Conservation (phyloP, 2,113 vertebrate genomes). For the Pontoporia blainvillei region DNA sequence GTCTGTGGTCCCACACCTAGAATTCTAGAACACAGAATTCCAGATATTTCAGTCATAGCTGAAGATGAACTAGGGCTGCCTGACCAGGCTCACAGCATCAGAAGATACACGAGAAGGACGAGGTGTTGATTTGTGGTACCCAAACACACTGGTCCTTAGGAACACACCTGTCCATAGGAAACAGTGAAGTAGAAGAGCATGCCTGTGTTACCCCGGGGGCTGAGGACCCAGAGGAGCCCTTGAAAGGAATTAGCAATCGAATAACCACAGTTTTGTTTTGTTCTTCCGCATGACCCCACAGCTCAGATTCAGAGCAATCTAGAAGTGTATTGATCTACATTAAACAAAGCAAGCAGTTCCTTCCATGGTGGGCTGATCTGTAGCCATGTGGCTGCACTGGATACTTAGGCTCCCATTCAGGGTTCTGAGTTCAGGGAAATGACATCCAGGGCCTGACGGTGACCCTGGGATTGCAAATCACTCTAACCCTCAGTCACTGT, state of each 20-base stretch:
- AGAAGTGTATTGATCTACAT: fast-evolving
- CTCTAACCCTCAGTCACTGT: fast-evolving
- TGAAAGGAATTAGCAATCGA: not conserved
- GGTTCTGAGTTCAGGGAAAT: not conserved
- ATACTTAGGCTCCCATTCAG: fast-evolving
- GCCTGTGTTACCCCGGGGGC: fast-evolving
- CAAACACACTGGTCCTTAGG: not conserved
- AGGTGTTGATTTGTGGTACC: not conserved
- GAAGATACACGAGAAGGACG: not conserved
- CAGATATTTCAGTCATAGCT: not conserved
- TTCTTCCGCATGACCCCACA: not conserved
- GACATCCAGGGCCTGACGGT: not conserved
- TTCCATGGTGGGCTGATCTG: fast-evolving
- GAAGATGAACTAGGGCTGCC: not conserved
- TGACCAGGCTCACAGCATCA: no score
- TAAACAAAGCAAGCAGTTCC: not conserved
- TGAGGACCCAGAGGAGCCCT: fast-evolving
- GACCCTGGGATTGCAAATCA: no score
- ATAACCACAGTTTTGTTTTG: fast-evolving
- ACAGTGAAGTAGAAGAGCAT: not conserved
- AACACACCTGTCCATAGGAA: not conserved
- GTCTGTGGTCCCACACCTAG: not conserved
- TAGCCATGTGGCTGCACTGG: fast-evolving
- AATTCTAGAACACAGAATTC: not conserved
- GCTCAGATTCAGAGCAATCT: not conserved